A percentile compares a stretch with the other conserved stretches of the same genome.
Evolutionary conservation across 2,888 invertebrate species (phyloP).

Genomic region (Dryobotodes eremita): DNA sequence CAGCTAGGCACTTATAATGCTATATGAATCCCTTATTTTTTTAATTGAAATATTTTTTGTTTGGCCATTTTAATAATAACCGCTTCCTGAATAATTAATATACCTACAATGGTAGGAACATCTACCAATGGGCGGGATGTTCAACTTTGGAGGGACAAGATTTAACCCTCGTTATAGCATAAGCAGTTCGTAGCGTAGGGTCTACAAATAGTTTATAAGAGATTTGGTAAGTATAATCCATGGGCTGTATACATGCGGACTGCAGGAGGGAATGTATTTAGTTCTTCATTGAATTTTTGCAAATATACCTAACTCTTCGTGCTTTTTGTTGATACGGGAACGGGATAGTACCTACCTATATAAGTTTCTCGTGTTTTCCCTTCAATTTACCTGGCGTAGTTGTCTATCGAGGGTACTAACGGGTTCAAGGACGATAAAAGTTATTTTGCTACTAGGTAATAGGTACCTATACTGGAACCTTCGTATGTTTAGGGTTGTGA

Average conservation of each 20-base stretch:
- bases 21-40: background rate
- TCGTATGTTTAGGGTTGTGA: slow-evolving; percentile 53
- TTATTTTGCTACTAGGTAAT: slow-evolving; percentile 33
- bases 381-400: background rate
- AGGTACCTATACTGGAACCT: slow-evolving; percentile 14
- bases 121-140: background rate
- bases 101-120: background rate
- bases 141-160: background rate
- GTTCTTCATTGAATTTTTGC: background rate
- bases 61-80: background rate
- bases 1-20: background rate
- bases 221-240: background rate
- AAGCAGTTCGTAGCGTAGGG: background rate
- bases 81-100: background rate
- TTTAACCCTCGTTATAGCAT: background rate
- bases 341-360: background rate
- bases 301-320: background rate
- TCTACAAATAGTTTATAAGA: background rate
- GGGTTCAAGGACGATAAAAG: slow-evolving; percentile 44
- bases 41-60: background rate
- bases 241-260: background rate
- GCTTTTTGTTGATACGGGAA: background rate
- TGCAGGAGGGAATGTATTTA: background rate
- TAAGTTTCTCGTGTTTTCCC: background rate
- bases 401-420: slow-evolving; percentile 5